Evolutionary conservation across 2,888 invertebrate species (phyloP), one percentile per base, ranked within the genome.

Genomic region (Spilosoma lubricipeda): DNA sequence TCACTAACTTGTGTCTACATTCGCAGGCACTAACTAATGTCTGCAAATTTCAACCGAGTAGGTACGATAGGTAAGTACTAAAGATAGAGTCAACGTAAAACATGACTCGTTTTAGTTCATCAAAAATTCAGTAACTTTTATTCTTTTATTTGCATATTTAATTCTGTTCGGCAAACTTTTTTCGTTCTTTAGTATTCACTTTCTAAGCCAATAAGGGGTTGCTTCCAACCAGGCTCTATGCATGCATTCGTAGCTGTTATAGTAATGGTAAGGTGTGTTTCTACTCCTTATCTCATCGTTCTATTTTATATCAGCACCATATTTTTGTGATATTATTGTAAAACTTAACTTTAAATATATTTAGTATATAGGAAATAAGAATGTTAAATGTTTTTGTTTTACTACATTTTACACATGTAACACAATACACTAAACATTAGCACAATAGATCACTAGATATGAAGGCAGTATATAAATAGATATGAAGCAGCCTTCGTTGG

Each of bases 1-100:
- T 91, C 85, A 87, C 90, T 85, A 88, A 90, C 89, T 88, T 84
- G 73, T 92, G 90, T 93, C 91, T 92, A 90, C 90, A 87, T 87
- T 86, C 86, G 84, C 83, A 82, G 71, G 63, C 78, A 72, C 71
- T 69, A 27, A 88, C 90, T 90, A 86, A 88, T 86, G 81, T 83
- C 81, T 59, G 72, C 80, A 18, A 75, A 74, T 75, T 67, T 52
- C 78, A 82, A 74, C 73, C 56, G 73, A 18, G 33, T 66, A 65
- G 3, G 18, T 45, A 45, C 13, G 13, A 8, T 52, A 56, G 42
- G 56, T 52, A 56, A 33, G 56, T 64, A 64, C 73, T 78, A 72
- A 13, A n/a, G 76, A 48, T 52, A 1, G 78, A 78, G 77, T 86
- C 83, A 80, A 82, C 81, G 87, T 87, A 91, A 88, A 67, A 90